Evolutionary conservation across 2,888 invertebrate genomes (phyloP), one percentile per base, ranked within the genome.

Genomic region (Lordiphosa andalusiaca): DNA sequence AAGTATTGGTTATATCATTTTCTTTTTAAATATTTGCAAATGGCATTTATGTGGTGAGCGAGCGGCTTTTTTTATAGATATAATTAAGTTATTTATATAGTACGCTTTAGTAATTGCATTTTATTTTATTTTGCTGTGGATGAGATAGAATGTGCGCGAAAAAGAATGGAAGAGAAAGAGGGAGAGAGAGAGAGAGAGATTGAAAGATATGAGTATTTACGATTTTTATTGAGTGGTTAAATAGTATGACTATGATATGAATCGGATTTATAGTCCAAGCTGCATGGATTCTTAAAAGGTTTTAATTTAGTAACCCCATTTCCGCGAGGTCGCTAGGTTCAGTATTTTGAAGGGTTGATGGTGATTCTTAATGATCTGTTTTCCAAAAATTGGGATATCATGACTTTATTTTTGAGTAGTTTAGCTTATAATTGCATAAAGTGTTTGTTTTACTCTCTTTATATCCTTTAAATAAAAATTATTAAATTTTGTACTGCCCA

Each of bases 11-110:
- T 59, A 48, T 48, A 25, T 38, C 53, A 51, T 55, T 60, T 40
- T 48, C 50, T 69, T 48, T 80, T 72, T 78, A 69, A 63, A 54
- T 62, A 65, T 63, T 67, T 83, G 81, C 76, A 64, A 80, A 35
- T 60, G 19, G 69, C 65, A 62, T 72, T 72, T 77, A 53, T 58
- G 57, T 71, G 60, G 54, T 64, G 42, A 60, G 44, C 49, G 50
- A 44, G 38, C 66, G 23, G 52, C 10, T 51, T 61, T 51, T 61
- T 58, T 47, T 54, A 48, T 30, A 4, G 6, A 38, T 53, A 48
- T 56, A 63, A 61, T 61, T 57, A 54, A 51, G 44, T 67, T 55
- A 66, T 73, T 73, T 70, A 71, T 71, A 57, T 9, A 30, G 30
- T 30, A 30, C 30, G 30, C 3, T 10, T 30, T 9, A 30, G 30